Evolutionary conservation across 1,140 invertebrate genomes (phyloP).

Genomic region (Palaemon carinicauda): DNA sequence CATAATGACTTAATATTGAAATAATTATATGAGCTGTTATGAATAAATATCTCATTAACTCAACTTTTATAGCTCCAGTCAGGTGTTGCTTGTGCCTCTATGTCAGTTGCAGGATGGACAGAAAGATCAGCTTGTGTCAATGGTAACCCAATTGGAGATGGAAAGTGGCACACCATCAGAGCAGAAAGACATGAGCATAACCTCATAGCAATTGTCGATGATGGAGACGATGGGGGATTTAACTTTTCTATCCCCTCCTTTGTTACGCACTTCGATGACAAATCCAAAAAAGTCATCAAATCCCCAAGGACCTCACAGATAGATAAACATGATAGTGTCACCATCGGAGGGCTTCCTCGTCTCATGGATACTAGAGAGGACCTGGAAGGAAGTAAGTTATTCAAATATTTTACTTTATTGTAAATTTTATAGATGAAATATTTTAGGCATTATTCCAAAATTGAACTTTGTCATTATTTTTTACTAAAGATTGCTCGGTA

Average conservation of each 20-base stretch:
- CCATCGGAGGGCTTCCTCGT: too few relatives aligned
- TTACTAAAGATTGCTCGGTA: too few relatives aligned
- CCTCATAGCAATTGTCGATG: not conserved
- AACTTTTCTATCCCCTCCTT: not conserved
- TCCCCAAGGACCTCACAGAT: not conserved
- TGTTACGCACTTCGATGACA: not conserved
- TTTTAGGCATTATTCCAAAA: too few relatives aligned
- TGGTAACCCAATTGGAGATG: not conserved
- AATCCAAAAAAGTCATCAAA: not conserved
- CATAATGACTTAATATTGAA: not conserved
- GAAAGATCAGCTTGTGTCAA: not conserved
- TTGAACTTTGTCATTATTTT: too few relatives aligned
- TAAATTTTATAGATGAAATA: too few relatives aligned
- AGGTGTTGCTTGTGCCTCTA: not conserved
- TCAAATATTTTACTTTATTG: too few relatives aligned
- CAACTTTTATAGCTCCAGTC: not conserved
- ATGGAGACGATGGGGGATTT: not conserved
- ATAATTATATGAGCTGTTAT: not conserved
- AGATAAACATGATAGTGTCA: too few relatives aligned
- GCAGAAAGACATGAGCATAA: not conserved
- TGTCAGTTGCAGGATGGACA: not conserved
- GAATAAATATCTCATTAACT: not conserved
- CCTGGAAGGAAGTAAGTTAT: too few relatives aligned
- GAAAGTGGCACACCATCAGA: not conserved
- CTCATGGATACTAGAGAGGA: too few relatives aligned